Evolutionary conservation across 2,113 vertebrate genomes (phyloP).

Genomic region (Psophia crepitans): DNA sequence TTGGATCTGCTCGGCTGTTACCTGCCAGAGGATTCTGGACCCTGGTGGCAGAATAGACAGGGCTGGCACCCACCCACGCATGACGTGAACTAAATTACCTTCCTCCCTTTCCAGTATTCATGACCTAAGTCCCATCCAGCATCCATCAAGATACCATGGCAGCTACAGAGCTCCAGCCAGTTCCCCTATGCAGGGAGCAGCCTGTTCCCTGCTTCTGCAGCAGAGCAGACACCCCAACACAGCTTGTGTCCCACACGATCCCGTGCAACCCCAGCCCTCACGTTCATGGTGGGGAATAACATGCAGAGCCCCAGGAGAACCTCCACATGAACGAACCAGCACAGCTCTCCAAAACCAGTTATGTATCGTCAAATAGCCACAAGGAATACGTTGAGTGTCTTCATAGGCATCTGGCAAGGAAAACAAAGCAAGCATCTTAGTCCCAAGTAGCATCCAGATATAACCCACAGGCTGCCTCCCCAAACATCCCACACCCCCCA

Average conservation of each 20-base stretch:
- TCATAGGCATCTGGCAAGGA: neutral
- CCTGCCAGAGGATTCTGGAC: neutral
- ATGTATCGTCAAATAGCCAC: neutral
- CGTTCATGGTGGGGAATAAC: neutral
- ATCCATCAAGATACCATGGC: neutral
- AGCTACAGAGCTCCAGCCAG: neutral
- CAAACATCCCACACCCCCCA: neutral
- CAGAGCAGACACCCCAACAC: neutral
- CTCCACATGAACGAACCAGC: neutral
- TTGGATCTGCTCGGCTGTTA: neutral
- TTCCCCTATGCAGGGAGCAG: neutral
- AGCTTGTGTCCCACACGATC: neutral
- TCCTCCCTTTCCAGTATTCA: neutral
- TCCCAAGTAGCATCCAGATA: neutral
- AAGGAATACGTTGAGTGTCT: neutral
- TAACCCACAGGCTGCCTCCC: neutral
- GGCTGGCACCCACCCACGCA: neutral
- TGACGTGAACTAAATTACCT: neutral
- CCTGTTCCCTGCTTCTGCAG: neutral
- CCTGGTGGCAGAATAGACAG: neutral
- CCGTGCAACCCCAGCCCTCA: no score
- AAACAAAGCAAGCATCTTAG: neutral
- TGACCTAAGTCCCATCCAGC: neutral
- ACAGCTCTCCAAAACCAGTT: neutral
- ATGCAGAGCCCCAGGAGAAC: neutral